Percentiles rank a stretch among this genome's conserved stretches.
Evolutionary conservation across 53 echinoderm and acorn worm species (phyloP).

Genomic region (Actinopyga echinites): DNA sequence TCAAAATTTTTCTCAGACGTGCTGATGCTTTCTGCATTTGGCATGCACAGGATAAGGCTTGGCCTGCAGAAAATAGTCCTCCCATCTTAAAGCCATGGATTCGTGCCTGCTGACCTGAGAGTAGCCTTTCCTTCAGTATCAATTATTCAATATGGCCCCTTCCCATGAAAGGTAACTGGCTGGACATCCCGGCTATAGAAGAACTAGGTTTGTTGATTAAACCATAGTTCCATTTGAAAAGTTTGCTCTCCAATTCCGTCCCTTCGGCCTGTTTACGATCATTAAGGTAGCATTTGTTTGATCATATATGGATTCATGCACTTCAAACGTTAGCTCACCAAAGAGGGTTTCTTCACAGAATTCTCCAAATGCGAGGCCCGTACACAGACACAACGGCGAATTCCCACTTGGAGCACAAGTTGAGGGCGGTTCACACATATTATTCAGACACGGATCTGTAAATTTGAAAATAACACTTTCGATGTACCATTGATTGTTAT

Average conservation of each 20-base stretch:
- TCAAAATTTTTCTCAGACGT: neutral
- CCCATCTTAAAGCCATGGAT: too few species aligned
- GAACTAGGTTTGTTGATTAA: too few species aligned
- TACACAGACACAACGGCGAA: neutral
- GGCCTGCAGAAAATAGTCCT: neutral
- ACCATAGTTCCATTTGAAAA: too few species aligned
- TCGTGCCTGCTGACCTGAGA: neutral
- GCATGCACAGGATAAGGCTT: neutral
- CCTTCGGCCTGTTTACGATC: too few species aligned
- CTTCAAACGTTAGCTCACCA: neutral
- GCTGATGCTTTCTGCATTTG: neutral
- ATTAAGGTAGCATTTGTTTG: too few species aligned
- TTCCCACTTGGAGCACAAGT: neutral
- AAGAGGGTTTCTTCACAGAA: neutral
- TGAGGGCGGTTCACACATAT: conserved; percentile 1
- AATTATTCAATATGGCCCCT: too few species aligned
- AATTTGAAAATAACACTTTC: too few species aligned
- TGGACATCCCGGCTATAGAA: too few species aligned
- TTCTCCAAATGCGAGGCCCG: neutral
- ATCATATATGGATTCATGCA: too few species aligned
- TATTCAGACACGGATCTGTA: neutral
- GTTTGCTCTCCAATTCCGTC: too few species aligned
- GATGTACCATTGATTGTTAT: too few species aligned
- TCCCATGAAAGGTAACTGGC: too few species aligned
- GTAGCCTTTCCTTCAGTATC: neutral